phyloP scores from a whole-genome alignment of 2,888 invertebrate genomes.

The Dryococelus australis region DNA sequence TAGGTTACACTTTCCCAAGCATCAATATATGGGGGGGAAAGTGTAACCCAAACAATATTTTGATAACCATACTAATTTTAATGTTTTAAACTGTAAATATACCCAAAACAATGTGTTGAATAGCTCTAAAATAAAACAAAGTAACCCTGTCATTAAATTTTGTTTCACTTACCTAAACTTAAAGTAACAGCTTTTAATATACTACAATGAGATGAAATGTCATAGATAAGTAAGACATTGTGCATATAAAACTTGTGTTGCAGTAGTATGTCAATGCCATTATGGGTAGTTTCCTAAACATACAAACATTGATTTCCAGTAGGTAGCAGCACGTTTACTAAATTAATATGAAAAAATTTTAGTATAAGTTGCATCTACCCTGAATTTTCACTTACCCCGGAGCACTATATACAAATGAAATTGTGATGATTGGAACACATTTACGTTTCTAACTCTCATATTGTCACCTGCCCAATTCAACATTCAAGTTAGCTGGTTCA shows the following conservation, averaged over 20 bases:
- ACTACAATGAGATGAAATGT: neutral
- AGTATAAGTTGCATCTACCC: neutral
- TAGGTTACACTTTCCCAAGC: neutral
- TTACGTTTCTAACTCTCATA: too few relatives aligned
- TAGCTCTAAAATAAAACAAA: neutral
- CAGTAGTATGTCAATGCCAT: neutral
- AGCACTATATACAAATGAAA: too few relatives aligned
- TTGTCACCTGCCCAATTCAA: too few relatives aligned
- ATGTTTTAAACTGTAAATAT: neutral
- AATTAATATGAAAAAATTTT: neutral
- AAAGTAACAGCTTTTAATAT: neutral
- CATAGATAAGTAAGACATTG: neutral
- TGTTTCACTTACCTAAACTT: neutral
- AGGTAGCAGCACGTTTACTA: neutral
- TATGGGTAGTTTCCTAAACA: neutral
- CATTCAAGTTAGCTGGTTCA: too few relatives aligned
- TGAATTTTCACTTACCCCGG: too few relatives aligned
- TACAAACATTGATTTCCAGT: neutral
- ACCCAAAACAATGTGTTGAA: neutral
- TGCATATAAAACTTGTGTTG: neutral
- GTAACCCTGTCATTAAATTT: too few relatives aligned
- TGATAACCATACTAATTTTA: neutral
- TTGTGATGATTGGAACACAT: too few relatives aligned
- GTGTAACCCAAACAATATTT: neutral
- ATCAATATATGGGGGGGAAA: neutral